Evolutionary conservation across 2,797 vertebrate genomes (phyloP), one percentile per base, ranked within the genome.

Genomic region (Notolabrus celidotus): DNA sequence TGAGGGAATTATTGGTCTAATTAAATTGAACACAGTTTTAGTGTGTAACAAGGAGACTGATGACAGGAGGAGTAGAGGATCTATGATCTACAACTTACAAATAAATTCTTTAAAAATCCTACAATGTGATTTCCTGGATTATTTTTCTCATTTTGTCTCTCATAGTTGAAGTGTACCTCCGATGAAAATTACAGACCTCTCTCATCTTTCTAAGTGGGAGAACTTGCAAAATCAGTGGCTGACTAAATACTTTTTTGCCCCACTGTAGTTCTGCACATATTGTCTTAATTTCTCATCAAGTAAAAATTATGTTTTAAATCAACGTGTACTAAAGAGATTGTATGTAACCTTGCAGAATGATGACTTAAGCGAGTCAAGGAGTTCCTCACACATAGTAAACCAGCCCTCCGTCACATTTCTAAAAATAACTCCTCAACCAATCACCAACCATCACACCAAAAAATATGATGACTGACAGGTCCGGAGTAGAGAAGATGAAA

Each of bases 21-120:
- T 92, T 93, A 89, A 89, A 91, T 91, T 81, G 77, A 87, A 83
- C 67, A 84, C 86, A 91, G 69, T 65, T 65, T 52, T 82, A 75
- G 71, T 81, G 79, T 79, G 77, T 57, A 71, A 77, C 49, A 77
- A 82, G 77, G 46, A 57, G 41, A 74, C 39, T 23, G 49, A 62
- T 51, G 67, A 57, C 47, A 58, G 14, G 45, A 34, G 31, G 50
- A 54, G 38, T 20, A 50, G 33, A 36, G 17, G 17, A 58, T n/a
- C n/a, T n/a, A n/a, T n/a, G n/a, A n/a, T n/a, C n/a, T n/a, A n/a
- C n/a, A n/a, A n/a, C n/a, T n/a, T n/a, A n/a, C n/a, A n/a, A n/a
- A n/a, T n/a, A n/a, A n/a, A n/a, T n/a, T n/a, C n/a, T n/a, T n/a
- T n/a, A n/a, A n/a, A n/a, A n/a, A n/a, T n/a, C n/a, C n/a, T n/a